Percentiles rank a stretch among this genome's conserved stretches.
phyloP scores from a whole-genome alignment of 1,140 invertebrate species.

The Drosophila serrata region DNA sequence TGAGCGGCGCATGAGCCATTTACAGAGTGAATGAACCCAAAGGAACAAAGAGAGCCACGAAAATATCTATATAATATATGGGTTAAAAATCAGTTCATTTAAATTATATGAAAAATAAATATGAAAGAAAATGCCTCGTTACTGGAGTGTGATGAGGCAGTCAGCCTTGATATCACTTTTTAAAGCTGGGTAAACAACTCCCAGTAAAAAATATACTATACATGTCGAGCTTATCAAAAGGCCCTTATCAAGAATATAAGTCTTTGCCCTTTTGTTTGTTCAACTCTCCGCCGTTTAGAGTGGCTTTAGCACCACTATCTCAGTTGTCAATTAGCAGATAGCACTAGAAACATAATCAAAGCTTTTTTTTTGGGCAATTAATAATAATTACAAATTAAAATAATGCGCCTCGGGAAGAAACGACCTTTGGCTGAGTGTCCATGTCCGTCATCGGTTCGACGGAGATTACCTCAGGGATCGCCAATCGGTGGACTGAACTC shows the following conservation, averaged over 20 bases:
- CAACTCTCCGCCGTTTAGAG: neutral
- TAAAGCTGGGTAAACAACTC: constrained; percentile 25
- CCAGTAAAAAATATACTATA: constrained; percentile 15
- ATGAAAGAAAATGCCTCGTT: neutral
- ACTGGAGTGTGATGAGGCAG: constrained; percentile 4
- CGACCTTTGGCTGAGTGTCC: constrained; percentile 30
- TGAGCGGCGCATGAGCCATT: constrained; percentile 13
- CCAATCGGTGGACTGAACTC: constrained; percentile 33
- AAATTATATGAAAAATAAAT: constrained; percentile 9
- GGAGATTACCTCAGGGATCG: constrained; percentile 13
- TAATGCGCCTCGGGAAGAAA: constrained; percentile 16
- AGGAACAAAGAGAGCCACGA: constrained; percentile 13
- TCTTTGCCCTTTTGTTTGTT: constrained; percentile 28
- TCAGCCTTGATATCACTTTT: constrained; percentile 29
- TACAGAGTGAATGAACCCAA: constrained; percentile 31
- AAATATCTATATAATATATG: constrained; percentile 3
- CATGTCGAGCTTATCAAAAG: constrained; percentile 25
- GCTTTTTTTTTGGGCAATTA: constrained; percentile 27
- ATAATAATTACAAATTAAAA: constrained; percentile 48
- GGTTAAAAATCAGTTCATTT: constrained; percentile 1
- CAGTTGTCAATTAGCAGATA: constrained; percentile 25
- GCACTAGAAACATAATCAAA: constrained; percentile 2
- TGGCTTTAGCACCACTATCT: neutral
- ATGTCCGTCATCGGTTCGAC: constrained; percentile 19
- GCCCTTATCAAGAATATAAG: constrained; percentile 22